Base-by-base conservation (phyloP, 2,113 vertebrate genomes). In the Dermatemys mawii region DNA sequence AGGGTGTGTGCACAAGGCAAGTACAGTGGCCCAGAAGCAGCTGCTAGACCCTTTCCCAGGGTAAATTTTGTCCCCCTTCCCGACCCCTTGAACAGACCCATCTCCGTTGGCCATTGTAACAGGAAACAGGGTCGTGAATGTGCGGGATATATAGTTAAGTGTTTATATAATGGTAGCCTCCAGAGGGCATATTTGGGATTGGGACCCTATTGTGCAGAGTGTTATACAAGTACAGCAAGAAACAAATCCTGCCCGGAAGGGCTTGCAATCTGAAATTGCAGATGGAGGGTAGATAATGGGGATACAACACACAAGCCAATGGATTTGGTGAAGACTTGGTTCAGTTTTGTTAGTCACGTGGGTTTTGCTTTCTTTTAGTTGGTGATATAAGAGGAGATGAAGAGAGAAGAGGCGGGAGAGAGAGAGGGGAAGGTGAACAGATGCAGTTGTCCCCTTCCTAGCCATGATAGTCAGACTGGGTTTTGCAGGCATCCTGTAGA, bases 151-250 rank as follows among this genome's bases (percentile, higher is more conserved):
- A 26, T 0, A 0, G 6, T 44, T 60, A 2, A 44, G 41, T 22
- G 41, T 81, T 81, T 4, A 80, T 49, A 44, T 13, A 3, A 1
- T 3, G 38, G 1, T 76, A 87, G 67, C 70, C 26, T 2, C 80
- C 38, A 38, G 55, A 55, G 79, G 6, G 3, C 41, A 32, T 0
- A 3, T 1, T 76, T 13, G 6, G n/a, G 6, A 0, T 16, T 54
- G 24, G 24, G 84, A 3, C 32, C 80, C 11, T 50, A 35, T 4
- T 78, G 35, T 79, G 51, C 85, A 6, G 46, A 0, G 14, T 26
- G 29, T 49, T 49, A 29, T 29, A 29, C 0, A 13, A 54, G 3
- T n/a, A 22, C 76, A 51, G 24, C 38, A 19, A 44, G 35, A n/a
- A 88, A 26, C 26, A 9, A 81, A 32, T 81, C 46, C 44, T 84